Conservation (phyloP, 2,888 invertebrate species). For the Tiphia femorata region DNA sequence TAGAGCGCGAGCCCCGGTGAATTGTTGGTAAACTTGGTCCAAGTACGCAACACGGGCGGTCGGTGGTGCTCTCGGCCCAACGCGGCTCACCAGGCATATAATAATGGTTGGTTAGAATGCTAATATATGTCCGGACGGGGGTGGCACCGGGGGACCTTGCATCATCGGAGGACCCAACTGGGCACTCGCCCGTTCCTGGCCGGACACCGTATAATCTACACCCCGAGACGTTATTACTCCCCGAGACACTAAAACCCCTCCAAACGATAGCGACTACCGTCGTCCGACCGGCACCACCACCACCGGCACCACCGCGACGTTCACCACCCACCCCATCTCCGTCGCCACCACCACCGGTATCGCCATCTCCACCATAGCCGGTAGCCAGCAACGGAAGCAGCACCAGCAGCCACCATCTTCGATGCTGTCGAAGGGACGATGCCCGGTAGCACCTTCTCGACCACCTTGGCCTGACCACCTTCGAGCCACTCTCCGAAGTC, state of each 20-base stretch:
- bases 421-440: conserved; percentile 5
- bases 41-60: conserved; percentile 66
- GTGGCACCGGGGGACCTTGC: conserved; percentile 68
- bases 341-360: conserved; percentile 19
- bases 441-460: conserved; percentile 32
- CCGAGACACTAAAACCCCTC: conserved; percentile 65
- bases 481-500: conserved; percentile 43
- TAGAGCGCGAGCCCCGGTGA: conserved; percentile 67
- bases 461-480: conserved; percentile 40
- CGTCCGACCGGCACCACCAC: conserved; percentile 1
- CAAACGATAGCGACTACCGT: conserved; percentile 27
- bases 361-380: conserved; percentile 13
- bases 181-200: conserved; percentile 64
- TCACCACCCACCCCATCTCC: not conserved
- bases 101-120: conserved; percentile 69
- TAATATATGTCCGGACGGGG: conserved; percentile 68
- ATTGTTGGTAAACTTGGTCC: conserved; percentile 70
- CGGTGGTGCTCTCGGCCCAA: conserved; percentile 59
- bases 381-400: conserved; percentile 16
- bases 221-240: conserved; percentile 67
- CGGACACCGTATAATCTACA: conserved; percentile 67
- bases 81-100: conserved; percentile 67
- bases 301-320: not conserved
- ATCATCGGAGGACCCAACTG: conserved; percentile 68
- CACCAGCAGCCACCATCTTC: conserved; percentile 6